phyloP scores from a whole-genome alignment of 92 coral and sea anemone species.

The Metridium senile region DNA sequence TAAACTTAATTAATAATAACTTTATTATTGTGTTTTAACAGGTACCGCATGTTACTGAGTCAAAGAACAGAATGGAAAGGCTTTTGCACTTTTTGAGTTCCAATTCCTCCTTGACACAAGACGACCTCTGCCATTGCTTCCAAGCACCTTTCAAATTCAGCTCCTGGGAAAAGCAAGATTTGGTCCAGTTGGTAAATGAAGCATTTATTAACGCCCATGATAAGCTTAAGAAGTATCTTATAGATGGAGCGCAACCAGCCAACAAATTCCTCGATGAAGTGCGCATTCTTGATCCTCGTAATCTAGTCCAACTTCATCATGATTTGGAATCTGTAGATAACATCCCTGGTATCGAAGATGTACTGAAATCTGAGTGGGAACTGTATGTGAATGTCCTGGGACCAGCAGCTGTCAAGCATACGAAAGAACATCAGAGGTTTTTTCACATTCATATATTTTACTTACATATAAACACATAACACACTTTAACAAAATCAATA shows the following conservation, averaged over 20 bases:
- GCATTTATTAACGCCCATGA: constrained; percentile 44
- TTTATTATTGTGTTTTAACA: too few species aligned
- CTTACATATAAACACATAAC: too few species aligned
- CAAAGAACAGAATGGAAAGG: constrained; percentile 43
- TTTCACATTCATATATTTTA: too few species aligned
- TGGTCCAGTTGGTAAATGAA: constrained; percentile 14
- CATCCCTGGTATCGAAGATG: constrained; percentile 65
- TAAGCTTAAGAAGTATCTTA: constrained; percentile 51
- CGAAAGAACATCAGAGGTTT: not conserved
- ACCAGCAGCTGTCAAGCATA: constrained; percentile 44
- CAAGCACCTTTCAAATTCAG: not conserved
- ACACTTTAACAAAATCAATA: too few species aligned
- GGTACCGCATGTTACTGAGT: constrained; percentile 49
- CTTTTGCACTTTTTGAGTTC: constrained; percentile 37
- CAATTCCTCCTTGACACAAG: constrained; percentile 35
- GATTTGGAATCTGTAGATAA: constrained; percentile 22
- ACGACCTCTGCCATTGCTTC: constrained; percentile 49
- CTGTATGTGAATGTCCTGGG: constrained; percentile 34
- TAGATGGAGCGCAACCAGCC: constrained; percentile 65
- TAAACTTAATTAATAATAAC: too few species aligned
- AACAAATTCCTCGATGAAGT: constrained; percentile 45
- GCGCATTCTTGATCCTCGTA: constrained; percentile 44
- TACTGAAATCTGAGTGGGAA: constrained; percentile 31
- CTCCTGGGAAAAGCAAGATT: constrained; percentile 23
- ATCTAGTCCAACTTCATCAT: constrained; percentile 13